Evolutionary conservation across 64 coral and sea anemone species (phyloP).

Genomic region (Anthopleura sola): DNA sequence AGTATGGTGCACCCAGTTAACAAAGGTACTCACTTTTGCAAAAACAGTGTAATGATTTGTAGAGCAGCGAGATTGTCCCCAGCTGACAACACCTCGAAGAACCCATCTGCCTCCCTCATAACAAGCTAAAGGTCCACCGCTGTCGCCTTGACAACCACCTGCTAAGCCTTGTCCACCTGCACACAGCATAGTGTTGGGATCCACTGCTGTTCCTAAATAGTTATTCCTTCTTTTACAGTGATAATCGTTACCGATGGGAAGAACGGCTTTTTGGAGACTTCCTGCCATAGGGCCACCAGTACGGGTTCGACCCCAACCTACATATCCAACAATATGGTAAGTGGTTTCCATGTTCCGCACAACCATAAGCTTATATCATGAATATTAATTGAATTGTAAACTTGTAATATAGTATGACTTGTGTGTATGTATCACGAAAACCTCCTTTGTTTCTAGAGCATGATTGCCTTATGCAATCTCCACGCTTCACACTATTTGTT

Average conservation of each 20-base stretch:
- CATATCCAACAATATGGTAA: too few relatives aligned
- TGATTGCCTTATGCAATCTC: too few relatives aligned
- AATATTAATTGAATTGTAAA: too few relatives aligned
- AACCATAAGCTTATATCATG: too few relatives aligned
- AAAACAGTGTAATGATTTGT: slow-evolving; percentile 61
- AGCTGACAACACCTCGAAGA: slow-evolving; percentile 54
- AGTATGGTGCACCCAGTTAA: slow-evolving; percentile 34
- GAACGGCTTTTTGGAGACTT: slow-evolving; percentile 45
- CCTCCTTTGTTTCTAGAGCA: too few relatives aligned
- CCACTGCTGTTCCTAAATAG: slow-evolving; percentile 8
- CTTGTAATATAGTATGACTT: too few relatives aligned
- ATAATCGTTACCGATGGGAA: slow-evolving; percentile 3
- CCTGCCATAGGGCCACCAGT: slow-evolving; percentile 1
- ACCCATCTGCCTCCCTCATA: slow-evolving; percentile 38
- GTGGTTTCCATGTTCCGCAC: too few relatives aligned
- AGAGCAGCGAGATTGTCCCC: slow-evolving; percentile 41
- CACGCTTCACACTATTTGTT: too few relatives aligned
- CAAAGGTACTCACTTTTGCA: slow-evolving; percentile 54
- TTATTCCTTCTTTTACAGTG: slow-evolving; percentile 19
- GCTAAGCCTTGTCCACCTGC: slow-evolving; percentile 27
- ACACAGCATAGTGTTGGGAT: slow-evolving; percentile 37
- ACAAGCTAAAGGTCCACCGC: slow-evolving; percentile 62
- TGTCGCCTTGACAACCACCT: slow-evolving; percentile 70
- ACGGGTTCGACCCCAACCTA: slow-evolving; percentile 62
- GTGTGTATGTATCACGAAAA: too few relatives aligned